These are phyloP conservation scores for Parapsyche elsis DNA, from an alignment of 1,140 invertebrate genomes.

Conservation along the genomic window DNA sequence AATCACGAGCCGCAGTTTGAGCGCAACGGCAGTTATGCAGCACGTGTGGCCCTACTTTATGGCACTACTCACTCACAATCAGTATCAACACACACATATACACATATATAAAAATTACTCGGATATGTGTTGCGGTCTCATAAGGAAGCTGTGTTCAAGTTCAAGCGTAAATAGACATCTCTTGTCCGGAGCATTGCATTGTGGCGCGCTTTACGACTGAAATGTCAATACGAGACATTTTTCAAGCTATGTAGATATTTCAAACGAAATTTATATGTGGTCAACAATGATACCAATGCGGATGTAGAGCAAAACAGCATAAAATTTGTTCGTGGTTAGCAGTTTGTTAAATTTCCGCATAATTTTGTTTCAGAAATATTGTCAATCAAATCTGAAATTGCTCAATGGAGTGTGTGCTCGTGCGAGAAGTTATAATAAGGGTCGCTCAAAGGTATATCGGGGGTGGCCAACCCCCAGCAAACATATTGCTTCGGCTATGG, in stretches of 20 bases:
- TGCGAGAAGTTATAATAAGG: slow-evolving; percentile 18
- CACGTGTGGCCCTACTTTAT: slow-evolving; percentile 37
- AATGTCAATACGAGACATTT: neutral
- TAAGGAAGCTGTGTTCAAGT: slow-evolving; percentile 28
- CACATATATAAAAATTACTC: neutral
- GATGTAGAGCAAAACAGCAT: too few species aligned
- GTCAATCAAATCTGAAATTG: too few species aligned
- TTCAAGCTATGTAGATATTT: too few species aligned
- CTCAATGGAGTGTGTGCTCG: too few species aligned
- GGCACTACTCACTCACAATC: neutral
- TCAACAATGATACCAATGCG: too few species aligned
- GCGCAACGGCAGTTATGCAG: neutral
- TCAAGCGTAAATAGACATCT: slow-evolving; percentile 19
- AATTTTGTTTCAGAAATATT: too few species aligned
- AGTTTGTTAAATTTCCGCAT: too few species aligned
- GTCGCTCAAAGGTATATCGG: neutral
- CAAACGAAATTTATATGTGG: too few species aligned
- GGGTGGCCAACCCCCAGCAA: neutral
- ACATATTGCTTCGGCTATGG: slow-evolving; percentile 41
- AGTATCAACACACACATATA: neutral
- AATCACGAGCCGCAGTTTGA: slow-evolving; percentile 39
- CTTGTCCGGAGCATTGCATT: neutral
- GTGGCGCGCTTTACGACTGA: neutral
- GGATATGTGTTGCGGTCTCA: slow-evolving; percentile 16
- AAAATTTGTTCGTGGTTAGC: too few species aligned